phyloP scores from a whole-genome alignment of 1,140 invertebrate genomes.

The Idris sp. region DNA sequence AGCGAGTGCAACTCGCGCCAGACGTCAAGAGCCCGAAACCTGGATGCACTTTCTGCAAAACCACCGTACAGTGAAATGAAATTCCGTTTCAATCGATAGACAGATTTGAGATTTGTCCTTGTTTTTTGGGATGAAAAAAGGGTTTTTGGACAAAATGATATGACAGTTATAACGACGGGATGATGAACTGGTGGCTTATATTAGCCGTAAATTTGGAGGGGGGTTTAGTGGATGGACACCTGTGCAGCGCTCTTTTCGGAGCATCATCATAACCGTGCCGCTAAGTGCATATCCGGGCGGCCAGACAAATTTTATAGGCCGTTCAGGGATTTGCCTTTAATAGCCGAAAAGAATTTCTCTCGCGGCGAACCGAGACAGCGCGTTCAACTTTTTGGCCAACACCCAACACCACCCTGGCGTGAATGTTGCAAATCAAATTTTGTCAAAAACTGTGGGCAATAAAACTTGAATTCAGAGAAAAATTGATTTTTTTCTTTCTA shows the following conservation, averaged over 20 bases:
- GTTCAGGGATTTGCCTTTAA: conserved; percentile 75
- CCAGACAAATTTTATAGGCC: conserved; percentile 79
- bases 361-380: conserved; percentile 39
- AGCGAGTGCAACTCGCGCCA: conserved; percentile 76
- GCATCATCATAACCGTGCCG: conserved; percentile 68
- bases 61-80: no score
- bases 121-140: no score
- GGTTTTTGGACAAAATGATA: no score
- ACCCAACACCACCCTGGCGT: no score
- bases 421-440: conserved; percentile 15
- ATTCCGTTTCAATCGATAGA: no score
- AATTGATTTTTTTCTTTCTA: no score
- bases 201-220: conserved; percentile 44
- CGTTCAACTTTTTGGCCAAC: no score
- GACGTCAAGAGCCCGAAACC: conserved; percentile 72
- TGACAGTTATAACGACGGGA: no score
- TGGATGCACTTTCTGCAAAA: conserved; percentile 61
- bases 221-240: conserved; percentile 52
- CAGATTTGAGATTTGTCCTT: no score
- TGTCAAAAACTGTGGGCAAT: no score
- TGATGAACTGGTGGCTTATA: conserved; percentile 41
- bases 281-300: conserved; percentile 69
- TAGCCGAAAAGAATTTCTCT: conserved; percentile 73
- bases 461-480: no score
- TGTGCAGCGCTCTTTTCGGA: conserved; percentile 45